Percentiles rank a stretch among this genome's conserved stretches.
Conservation (phyloP, 2,888 invertebrate species). For the Xylocampa areola region DNA sequence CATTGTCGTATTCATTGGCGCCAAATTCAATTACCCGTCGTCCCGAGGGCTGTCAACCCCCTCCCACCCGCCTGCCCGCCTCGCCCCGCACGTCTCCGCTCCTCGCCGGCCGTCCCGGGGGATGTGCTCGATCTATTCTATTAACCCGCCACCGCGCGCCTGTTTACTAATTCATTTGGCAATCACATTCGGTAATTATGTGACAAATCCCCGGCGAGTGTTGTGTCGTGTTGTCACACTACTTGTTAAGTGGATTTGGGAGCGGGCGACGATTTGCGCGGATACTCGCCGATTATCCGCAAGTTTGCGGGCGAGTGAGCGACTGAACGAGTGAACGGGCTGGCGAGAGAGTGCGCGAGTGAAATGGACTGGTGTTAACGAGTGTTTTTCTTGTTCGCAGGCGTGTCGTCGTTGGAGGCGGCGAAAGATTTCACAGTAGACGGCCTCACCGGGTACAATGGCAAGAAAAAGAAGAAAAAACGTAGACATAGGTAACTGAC, state of each 20-base stretch:
- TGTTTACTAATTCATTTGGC: conserved; percentile 87
- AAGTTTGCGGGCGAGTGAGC: conserved; percentile 10
- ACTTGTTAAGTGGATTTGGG: conserved; percentile 63
- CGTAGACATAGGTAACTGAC: conserved; percentile 95
- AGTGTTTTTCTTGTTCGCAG: conserved; percentile 76
- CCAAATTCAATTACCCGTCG: conserved; percentile 85
- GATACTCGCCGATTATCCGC: conserved; percentile 19
- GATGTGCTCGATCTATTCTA: conserved; percentile 70
- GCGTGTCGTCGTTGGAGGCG: conserved; percentile 92
- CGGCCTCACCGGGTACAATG: conserved; percentile 94
- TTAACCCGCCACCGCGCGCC: conserved; percentile 71
- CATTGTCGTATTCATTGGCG: conserved; percentile 87
- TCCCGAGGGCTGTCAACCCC: conserved; percentile 63
- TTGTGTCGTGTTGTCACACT: conserved; percentile 58
- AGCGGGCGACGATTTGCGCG: conserved; percentile 49
- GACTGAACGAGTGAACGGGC: no score
- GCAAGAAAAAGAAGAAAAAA: conserved; percentile 97
- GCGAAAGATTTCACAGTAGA: conserved; percentile 96
- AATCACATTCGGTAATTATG: conserved; percentile 86
- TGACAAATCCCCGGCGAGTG: conserved; percentile 74
- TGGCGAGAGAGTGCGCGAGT: conserved; percentile 17
- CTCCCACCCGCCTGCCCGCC: conserved; percentile 38
- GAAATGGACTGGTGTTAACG: conserved; percentile 32
- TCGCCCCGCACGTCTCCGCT: conserved; percentile 20
- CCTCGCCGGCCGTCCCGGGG: conserved; percentile 55